Conservation (phyloP, 2,888 invertebrate species). For the Chorisops tibialis region DNA sequence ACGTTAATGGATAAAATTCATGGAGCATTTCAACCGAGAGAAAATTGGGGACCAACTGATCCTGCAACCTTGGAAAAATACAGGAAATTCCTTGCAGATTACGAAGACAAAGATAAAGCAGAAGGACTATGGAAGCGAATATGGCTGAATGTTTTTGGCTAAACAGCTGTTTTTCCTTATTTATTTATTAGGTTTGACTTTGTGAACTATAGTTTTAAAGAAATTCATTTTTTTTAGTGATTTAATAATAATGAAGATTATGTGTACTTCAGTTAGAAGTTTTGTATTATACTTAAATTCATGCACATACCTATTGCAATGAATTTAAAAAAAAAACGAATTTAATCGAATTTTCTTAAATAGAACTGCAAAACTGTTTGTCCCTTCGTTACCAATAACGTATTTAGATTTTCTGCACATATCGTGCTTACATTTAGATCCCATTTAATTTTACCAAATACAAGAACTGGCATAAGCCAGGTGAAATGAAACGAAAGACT, state of each 20-base stretch:
- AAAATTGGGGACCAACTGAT: slow-evolving; percentile 60
- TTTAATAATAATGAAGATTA: background rate
- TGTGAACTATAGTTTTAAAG: background rate
- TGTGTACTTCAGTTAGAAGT: background rate
- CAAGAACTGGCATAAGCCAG: too few relatives aligned
- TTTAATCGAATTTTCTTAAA: too few relatives aligned
- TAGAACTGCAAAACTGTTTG: too few relatives aligned
- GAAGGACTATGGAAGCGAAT: background rate
- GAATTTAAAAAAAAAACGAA: too few relatives aligned
- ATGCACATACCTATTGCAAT: too few relatives aligned
- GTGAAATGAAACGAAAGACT: too few relatives aligned
- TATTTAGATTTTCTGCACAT: too few relatives aligned
- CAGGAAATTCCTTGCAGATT: slow-evolving; percentile 49
- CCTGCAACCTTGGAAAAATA: slow-evolving; percentile 55
- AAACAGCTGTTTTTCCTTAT: background rate
- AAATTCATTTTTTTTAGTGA: background rate
- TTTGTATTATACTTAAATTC: too few relatives aligned
- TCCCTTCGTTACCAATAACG: too few relatives aligned
- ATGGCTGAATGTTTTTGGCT: slow-evolving; percentile 17
- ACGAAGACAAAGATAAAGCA: slow-evolving; percentile 36
- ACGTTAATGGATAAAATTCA: slow-evolving; percentile 45
- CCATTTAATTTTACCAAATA: too few relatives aligned
- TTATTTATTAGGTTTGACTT: background rate
- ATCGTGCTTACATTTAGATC: too few relatives aligned
- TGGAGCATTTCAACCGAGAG: slow-evolving; percentile 53